Evolutionary conservation across 2,888 invertebrate genomes (phyloP).

Genomic region (Patella pellucida): DNA sequence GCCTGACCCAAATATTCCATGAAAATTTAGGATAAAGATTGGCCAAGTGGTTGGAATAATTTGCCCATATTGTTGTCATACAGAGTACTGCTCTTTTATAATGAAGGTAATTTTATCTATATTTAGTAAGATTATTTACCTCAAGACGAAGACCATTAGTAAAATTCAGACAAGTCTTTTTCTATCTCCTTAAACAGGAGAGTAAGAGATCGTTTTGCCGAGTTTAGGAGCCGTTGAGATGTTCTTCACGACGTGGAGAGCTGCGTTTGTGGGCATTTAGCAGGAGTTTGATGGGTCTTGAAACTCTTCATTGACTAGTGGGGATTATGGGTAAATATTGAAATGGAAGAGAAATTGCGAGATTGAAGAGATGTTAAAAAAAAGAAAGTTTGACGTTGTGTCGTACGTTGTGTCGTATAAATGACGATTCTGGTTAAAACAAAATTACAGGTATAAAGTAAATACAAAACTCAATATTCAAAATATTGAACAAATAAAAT

Average conservation of each 20-base stretch:
- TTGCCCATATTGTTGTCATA: slow-evolving; percentile 1
- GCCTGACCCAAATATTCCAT: no score
- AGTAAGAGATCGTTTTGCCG: slow-evolving; percentile 2
- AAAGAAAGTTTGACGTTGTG: no score
- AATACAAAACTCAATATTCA: no score
- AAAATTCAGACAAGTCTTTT: slow-evolving; percentile 10
- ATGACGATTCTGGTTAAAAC: no score
- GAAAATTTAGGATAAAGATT: no score
- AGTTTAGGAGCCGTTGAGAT: slow-evolving; percentile 4
- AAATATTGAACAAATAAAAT: no score
- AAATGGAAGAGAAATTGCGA: not conserved
- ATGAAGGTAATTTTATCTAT: slow-evolving; percentile 11
- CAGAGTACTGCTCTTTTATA: not conserved
- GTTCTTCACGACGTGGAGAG: not conserved
- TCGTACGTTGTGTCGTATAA: no score
- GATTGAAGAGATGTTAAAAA: no score
- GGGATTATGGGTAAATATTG: slow-evolving; percentile 9
- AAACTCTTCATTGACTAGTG: not conserved
- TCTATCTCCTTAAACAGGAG: slow-evolving; percentile 10
- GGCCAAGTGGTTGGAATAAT: not conserved
- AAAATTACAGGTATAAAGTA: no score
- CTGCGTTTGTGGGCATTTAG: slow-evolving; percentile 1
- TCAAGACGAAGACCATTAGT: slow-evolving; percentile 2
- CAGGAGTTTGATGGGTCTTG: not conserved
- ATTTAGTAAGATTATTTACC: slow-evolving; percentile 3